phyloP scores from a whole-genome alignment of 2,113 vertebrate genomes.

The Perca schrenkii region DNA sequence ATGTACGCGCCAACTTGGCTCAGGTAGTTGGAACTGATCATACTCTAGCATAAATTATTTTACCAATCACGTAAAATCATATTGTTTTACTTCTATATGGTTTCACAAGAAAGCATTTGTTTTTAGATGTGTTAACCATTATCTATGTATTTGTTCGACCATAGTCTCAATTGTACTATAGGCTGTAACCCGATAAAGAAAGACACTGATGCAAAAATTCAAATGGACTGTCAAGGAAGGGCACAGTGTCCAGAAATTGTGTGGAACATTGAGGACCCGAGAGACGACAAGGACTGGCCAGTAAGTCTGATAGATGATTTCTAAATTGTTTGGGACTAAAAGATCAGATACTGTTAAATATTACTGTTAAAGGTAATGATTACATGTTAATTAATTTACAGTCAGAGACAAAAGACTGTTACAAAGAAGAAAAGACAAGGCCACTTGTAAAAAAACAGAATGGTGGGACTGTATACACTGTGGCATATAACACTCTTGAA shows the following conservation, averaged over 20 bases:
- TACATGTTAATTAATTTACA: conserved; percentile 17
- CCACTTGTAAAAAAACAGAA: conserved; percentile 4
- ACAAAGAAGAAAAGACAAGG: not conserved
- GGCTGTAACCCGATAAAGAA: conserved; percentile 33
- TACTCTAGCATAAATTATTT: not conserved
- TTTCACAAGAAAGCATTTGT: not conserved
- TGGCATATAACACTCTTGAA: not conserved
- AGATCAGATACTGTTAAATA: not conserved
- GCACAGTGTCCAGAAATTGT: conserved; percentile 40
- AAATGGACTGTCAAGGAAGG: conserved; percentile 28
- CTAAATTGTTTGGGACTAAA: not conserved
- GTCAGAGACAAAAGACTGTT: conserved; percentile 52
- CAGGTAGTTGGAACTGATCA: conserved; percentile 45
- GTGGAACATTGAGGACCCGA: conserved; percentile 70
- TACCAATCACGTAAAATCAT: not conserved
- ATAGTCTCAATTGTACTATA: conserved; percentile 39
- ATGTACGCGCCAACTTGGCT: not conserved
- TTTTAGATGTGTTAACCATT: not conserved
- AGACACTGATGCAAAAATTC: conserved; percentile 30
- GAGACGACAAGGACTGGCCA: accelerated
- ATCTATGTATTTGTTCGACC: not conserved
- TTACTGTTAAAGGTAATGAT: not conserved
- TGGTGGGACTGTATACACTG: conserved; percentile 27
- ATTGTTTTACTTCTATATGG: not conserved
- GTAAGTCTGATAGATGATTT: conserved; percentile 55